Base-by-base conservation (phyloP, 2,113 vertebrate genomes). In the Anas platyrhynchos region DNA sequence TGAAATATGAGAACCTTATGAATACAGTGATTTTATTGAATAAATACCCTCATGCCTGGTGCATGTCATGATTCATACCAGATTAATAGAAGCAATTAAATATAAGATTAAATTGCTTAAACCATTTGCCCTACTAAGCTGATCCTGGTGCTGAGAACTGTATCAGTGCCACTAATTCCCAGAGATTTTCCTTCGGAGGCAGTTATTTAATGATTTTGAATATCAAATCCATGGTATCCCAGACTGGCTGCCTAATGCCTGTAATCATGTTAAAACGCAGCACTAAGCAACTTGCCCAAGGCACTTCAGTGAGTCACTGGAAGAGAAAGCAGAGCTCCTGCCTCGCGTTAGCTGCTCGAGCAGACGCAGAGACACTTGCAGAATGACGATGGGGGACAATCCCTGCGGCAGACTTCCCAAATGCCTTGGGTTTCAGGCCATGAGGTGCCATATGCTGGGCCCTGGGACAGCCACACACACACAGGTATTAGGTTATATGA, bases 1-100 rank as follows among this genome's bases (percentile, higher is more conserved):
- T n/a, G 29, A 91, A 91, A 62, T 66, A 72, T 1, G 34, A 85
- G 52, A 94, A 83, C 90, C 92, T 93, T 66, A 95, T 62, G 89
- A 94, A 96, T 85, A 55, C 59, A 15, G 88, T 38, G 74, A 84
- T 92, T 95, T 95, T 92, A 73, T 48, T 93, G 75, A 92, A 91
- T 94, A 94, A 91, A 92, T 95, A 96, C 67, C 46, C 74, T 69
- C 36, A 85, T 63, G 69, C 81, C 58, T 88, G 75, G 54, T 55
- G 55, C 66, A 43, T 78, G 48, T 77, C 79, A 83, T 95, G 93
- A 96, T 95, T 97, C 92, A 93, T 14, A 71, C 74, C 77, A 92
- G 92, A 95, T 96, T 94, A 95, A 95, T 95, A 89, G 90, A 94
- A 67, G 86, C 89, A 94, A 94, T 95, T 96, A 96, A 95, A 92